Base-by-base conservation (phyloP, 2,113 vertebrate genomes). In the Acanthisitta chloris region DNA sequence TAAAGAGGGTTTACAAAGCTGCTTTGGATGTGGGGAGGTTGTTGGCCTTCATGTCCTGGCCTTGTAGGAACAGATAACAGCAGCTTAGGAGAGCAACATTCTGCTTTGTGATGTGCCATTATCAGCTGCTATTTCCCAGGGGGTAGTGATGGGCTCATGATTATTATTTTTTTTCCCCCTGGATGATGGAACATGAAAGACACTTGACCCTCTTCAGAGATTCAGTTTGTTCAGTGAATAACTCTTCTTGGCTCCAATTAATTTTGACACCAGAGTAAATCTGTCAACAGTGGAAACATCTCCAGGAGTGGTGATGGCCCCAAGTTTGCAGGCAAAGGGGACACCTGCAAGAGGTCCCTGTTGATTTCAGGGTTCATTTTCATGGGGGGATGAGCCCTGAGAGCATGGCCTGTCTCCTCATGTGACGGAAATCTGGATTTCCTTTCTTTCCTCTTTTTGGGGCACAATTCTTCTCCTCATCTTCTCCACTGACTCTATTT, bases 211-310 rank as follows among this genome's bases (percentile, higher is more conserved):
- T 86, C 64, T 93, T 61, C 51, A 42, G n/a, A 38, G 73, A 57
- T 93, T 51, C 86, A 67, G 45, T 87, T 80, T 76, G 59, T 74
- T 92, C 26, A 54, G 86, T 84, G 84, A 85, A 81, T 92, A 95
- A 92, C 52, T 96, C 81, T 86, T 86, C 81, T 92, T 59, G 84
- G 55, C 71, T 94, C 55, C 58, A 88, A 82, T 96, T 89, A 89
- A 64, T 85, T 69, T 74, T 94, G 90, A 73, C 79, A 73, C 46
- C 1, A 10, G 67, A 94, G 71, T 87, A 93, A 95, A 96, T 84
- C 94, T 91, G 55, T 86, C 90, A 91, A 9, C 43, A 58, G 84
- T 28, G 62, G 48, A 51, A 90, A 52, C 81, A 67, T 71, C 88
- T 71, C 23, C 90, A 80, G 77, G 82, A 82, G 77, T 36, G 0